These are phyloP conservation scores for Rhopalosiphum nymphaeae DNA, from an alignment of 2,888 invertebrate genomes.

Conservation along the genomic window DNA sequence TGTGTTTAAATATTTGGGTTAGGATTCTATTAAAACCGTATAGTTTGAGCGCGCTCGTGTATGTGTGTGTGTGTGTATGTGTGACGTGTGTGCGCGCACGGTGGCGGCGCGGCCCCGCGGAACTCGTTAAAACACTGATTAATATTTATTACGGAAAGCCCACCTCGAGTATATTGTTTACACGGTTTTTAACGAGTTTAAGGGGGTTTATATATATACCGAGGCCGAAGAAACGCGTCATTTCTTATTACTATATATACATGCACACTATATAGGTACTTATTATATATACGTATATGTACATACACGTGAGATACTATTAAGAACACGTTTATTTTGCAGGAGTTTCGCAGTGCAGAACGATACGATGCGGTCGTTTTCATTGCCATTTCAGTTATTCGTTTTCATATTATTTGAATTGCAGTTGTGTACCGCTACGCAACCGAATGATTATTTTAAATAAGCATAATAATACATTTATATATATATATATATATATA, in stretches of 20 bases:
- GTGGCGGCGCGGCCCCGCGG: slow-evolving; percentile 34
- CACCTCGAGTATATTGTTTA: slow-evolving; percentile 59
- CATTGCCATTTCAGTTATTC: background rate
- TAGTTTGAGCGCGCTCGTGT: background rate
- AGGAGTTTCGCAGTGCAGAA: background rate
- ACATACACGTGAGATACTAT: background rate
- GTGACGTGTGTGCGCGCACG: background rate
- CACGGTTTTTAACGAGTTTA: slow-evolving; percentile 57
- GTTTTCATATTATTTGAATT: background rate
- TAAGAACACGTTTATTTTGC: slow-evolving; percentile 9
- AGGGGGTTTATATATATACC: background rate
- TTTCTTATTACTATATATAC: background rate
- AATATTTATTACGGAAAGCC: slow-evolving; percentile 60
- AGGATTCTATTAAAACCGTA: slow-evolving; percentile 65
- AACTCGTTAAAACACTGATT: slow-evolving; percentile 65
- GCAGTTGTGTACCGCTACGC: background rate
- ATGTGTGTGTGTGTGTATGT: background rate
- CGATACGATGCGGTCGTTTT: background rate
- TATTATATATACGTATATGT: background rate
- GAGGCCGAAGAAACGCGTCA: background rate
- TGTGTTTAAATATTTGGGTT: slow-evolving; percentile 65
- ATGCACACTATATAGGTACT: background rate
- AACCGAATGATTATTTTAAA: background rate
- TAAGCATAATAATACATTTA: background rate
- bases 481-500: background rate